Base-by-base conservation (phyloP, 1,140 invertebrate species). In the Lordiphosa collinella region DNA sequence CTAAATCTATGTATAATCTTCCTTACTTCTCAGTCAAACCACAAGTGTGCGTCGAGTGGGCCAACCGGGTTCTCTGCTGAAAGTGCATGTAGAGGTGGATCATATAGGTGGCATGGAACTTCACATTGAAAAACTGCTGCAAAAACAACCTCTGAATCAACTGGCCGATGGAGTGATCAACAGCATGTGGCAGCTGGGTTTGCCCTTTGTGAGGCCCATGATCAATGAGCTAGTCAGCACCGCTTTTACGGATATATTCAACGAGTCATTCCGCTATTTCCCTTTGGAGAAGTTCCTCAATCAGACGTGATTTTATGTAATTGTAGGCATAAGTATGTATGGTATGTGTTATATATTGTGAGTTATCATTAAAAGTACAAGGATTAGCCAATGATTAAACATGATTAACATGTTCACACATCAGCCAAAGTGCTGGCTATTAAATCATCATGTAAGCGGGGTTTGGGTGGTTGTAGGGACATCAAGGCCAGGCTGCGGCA, bases 191-290 rank as follows among this genome's bases (percentile, higher is more conserved):
- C 92, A 93, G 65, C 92, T 94, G 1, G 93, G 94, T 7, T 93
- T 96, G 63, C 91, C 92, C 0, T 87, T 96, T 4, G 91, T 95
- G 2, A 90, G 92, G 53, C 93, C 94, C 4, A 82, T 95, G 11
- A 94, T 96, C 67, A 95, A 95, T 84, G 94, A 96, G 70, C 89
- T 96, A 22, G 94, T 96, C 22, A 94, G 93, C 65, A 93, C 92
- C 0, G 95, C 93, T 3, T 96, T 95, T 78, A 95, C 94, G 0
- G 92, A 95, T 48, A 95, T 96, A 55, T 95, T 95, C 86, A 94
- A 92, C 48, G 91, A 92, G 50, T 92, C 92, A 31, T 96, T 96
- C 66, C 90, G 90, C 35, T 87, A 93, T 71, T 94, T 94, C 76
- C 92, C 92, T 0, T 85, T 94, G 4, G 90, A 93, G 1, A 90